Base-by-base conservation (phyloP, 1,140 invertebrate species). In the Nasonia vitripennis region DNA sequence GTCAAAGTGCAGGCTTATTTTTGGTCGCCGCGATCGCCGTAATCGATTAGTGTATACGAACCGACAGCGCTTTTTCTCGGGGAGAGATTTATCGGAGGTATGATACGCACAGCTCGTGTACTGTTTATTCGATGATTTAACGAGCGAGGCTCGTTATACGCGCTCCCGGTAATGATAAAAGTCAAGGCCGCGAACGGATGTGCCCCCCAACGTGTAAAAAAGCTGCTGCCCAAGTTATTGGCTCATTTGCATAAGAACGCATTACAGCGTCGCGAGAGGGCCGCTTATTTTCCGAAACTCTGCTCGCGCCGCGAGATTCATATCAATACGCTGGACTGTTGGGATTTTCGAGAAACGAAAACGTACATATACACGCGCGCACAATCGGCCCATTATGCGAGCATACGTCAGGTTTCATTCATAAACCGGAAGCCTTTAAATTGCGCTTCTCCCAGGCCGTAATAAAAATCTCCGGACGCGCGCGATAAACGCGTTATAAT, bases 371-470 rank as follows among this genome's bases (percentile, higher is more conserved):
- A 27, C 27, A 2, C 27, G 27, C 27, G 9, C 48, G 23, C 20
- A 78, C 77, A 55, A 78, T 78, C 77, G 48, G 10, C 20, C 20
- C 77, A 51, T 78, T 78, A 78, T 78, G 10, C 11, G 17, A 2
- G 10, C 34, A 45, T 45, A 31, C 70, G 68, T 71, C 68, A 71
- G 68, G 74, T n/a, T 45, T 75, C 74, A 75, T 75, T 75, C 74
- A 75, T 75, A 75, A 75, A 75, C 34, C 31, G 74, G 74, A 75
- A 75, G 74, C 74, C 34, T 34, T 75, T 75, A 75, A 75, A 75
- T 75, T 75, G 20, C 70, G 70, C 27, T 31, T 73, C 27, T 7
- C 11, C 27, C 27, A 1, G 1, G 70, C 27, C 34, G 34, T 20
- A 73, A 37, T 73, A 73, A 31, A 73, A 73, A 73, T 62, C 20